Evolutionary conservation across 2,797 vertebrate genomes (phyloP).

Genomic region (Rhadinocentrus ornatus): DNA sequence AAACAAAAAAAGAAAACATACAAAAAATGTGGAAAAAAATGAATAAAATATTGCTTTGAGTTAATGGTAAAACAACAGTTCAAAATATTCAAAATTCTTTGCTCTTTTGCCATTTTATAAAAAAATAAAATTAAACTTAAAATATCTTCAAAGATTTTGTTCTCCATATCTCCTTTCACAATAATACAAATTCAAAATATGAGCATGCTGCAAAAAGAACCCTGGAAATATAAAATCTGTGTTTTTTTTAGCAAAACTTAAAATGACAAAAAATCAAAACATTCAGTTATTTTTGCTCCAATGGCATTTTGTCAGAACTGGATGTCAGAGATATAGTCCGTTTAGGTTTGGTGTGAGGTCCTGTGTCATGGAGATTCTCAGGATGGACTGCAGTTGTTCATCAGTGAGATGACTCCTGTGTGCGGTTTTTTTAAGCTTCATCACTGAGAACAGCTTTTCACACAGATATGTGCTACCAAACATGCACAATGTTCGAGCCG

Average conservation of each 20-base stretch:
- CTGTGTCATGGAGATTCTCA: conserved; percentile 21
- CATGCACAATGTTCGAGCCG: conserved; percentile 4
- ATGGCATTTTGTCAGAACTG: not conserved
- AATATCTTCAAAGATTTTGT: no score
- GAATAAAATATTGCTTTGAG: no score
- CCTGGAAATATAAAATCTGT: not conserved
- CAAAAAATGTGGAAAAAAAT: no score
- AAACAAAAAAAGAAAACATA: no score
- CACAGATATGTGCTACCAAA: conserved; percentile 2
- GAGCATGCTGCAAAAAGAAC: not conserved
- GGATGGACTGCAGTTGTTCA: conserved; percentile 27
- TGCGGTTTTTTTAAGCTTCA: conserved; percentile 29
- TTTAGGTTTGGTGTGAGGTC: conserved; percentile 8
- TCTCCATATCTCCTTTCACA: no score
- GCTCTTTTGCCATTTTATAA: no score
- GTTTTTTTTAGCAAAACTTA: not conserved
- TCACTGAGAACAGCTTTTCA: conserved; percentile 8
- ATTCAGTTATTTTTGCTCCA: not conserved
- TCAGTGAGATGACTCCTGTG: conserved; percentile 20
- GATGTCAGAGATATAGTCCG: conserved; percentile 1
- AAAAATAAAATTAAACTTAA: no score
- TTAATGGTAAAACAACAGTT: no score
- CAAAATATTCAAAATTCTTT: not conserved
- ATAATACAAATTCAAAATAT: not conserved
- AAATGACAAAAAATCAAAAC: not conserved